phyloP scores from a whole-genome alignment of 2,888 invertebrate species.

The Sympetrum striolatum region DNA sequence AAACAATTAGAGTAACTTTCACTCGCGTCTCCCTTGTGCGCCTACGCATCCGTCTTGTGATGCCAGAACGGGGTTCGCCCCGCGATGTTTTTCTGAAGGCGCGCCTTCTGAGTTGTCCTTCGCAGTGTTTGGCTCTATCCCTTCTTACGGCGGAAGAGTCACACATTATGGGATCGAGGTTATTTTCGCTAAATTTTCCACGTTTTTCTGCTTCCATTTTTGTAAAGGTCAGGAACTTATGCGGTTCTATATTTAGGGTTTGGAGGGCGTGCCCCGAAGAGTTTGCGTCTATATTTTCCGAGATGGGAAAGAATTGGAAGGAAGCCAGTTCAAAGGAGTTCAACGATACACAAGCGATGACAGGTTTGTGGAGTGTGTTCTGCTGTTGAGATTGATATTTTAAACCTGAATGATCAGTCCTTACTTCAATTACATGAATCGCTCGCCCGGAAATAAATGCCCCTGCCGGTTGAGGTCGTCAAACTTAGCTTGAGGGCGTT shows the following conservation, averaged over 20 bases:
- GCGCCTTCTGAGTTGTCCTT: background rate
- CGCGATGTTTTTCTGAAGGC: no score
- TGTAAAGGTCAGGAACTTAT: constrained; percentile 35
- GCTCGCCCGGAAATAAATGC: background rate
- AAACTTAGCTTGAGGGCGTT: background rate
- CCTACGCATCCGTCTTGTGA: background rate
- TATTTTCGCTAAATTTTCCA: background rate
- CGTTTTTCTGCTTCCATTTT: background rate
- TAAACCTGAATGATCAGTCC: background rate
- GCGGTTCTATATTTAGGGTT: background rate
- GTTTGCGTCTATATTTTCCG: constrained; percentile 23
- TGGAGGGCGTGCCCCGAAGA: constrained; percentile 17
- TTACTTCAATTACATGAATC: background rate
- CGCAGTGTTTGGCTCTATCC: background rate
- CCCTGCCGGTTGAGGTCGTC: background rate
- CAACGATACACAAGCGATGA: constrained; percentile 9
- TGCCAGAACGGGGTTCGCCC: background rate
- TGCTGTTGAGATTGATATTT: background rate
- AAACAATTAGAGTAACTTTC: background rate
- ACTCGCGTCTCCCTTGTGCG: background rate
- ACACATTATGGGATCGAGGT: background rate
- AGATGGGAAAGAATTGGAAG: background rate
- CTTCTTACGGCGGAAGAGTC: background rate
- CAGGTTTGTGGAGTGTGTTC: background rate
- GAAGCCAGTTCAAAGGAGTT: background rate